Evolutionary conservation across 2,113 vertebrate species (phyloP).

Genomic region (Xiphophorus maculatus): DNA sequence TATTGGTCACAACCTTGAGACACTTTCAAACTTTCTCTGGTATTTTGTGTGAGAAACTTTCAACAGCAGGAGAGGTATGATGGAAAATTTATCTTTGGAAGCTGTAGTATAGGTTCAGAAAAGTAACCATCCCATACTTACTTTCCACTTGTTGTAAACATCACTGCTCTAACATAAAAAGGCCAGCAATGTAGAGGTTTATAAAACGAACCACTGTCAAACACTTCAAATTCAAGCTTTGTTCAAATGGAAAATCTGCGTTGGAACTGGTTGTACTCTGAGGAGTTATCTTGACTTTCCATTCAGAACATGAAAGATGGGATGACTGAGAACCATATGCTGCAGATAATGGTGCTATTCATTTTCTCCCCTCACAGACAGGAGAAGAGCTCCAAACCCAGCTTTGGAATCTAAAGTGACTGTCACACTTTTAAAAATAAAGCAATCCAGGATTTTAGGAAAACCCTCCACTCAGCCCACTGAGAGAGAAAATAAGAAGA

Average conservation of each 20-base stretch:
- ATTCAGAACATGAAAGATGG: neutral
- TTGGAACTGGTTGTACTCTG: neutral
- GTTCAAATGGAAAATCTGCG: neutral
- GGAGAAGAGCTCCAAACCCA: too few relatives aligned
- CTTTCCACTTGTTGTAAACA: too few relatives aligned
- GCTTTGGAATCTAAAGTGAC: neutral
- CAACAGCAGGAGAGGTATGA: too few relatives aligned
- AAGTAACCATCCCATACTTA: too few relatives aligned
- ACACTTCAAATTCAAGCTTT: neutral
- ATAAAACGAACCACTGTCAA: neutral
- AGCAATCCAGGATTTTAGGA: neutral
- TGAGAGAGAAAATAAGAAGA: neutral
- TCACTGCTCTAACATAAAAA: too few relatives aligned
- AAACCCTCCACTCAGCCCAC: neutral
- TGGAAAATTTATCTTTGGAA: too few relatives aligned
- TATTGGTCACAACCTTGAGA: too few relatives aligned
- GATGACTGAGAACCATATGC: neutral
- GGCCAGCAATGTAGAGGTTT: neutral
- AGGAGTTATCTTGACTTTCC: neutral
- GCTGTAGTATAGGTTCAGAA: too few relatives aligned
- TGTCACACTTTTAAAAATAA: neutral
- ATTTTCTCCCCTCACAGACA: neutral
- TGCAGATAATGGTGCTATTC: neutral
- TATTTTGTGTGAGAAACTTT: too few relatives aligned
- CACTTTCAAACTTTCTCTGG: too few relatives aligned